Evolutionary conservation across 2,888 invertebrate species (phyloP).

Genomic region (Homarus gammarus): DNA sequence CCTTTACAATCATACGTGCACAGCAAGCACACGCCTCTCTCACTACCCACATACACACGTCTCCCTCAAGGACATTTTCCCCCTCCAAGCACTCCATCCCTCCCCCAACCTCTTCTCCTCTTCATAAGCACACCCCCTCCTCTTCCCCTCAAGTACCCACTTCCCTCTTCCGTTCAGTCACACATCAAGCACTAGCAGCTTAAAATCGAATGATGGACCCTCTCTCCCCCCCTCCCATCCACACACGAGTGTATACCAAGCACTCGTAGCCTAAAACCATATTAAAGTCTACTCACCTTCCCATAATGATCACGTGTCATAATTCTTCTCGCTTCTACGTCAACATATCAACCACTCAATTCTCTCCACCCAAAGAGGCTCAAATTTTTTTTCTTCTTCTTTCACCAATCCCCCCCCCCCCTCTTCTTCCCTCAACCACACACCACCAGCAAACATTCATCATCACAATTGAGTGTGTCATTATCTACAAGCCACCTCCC

Average conservation of each 20-base stretch:
- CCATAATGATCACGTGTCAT: no score
- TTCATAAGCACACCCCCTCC: background rate
- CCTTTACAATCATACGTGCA: slow-evolving; percentile 5
- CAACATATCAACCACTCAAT: no score
- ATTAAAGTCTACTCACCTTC: no score
- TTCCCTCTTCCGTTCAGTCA: no score
- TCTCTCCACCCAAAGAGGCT: background rate
- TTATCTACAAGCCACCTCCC: no score
- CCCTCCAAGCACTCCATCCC: slow-evolving; percentile 37
- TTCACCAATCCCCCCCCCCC: background rate
- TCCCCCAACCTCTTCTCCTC: background rate
- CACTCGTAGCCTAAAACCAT: background rate
- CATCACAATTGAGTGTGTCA: no score
- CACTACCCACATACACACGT: background rate
- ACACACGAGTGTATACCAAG: background rate
- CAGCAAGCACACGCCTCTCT: background rate
- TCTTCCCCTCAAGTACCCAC: no score
- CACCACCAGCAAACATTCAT: no score
- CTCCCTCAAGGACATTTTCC: slow-evolving; percentile 19
- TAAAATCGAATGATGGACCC: no score
- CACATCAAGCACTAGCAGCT: no score
- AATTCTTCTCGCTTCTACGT: background rate
- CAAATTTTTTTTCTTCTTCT: background rate
- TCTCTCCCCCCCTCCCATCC: background rate
- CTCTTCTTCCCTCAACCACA: background rate